A percentile compares a stretch with the other conserved stretches of the same genome.
Evolutionary conservation across 1,140 invertebrate species (phyloP).

Genomic region (Octopus sinensis): DNA sequence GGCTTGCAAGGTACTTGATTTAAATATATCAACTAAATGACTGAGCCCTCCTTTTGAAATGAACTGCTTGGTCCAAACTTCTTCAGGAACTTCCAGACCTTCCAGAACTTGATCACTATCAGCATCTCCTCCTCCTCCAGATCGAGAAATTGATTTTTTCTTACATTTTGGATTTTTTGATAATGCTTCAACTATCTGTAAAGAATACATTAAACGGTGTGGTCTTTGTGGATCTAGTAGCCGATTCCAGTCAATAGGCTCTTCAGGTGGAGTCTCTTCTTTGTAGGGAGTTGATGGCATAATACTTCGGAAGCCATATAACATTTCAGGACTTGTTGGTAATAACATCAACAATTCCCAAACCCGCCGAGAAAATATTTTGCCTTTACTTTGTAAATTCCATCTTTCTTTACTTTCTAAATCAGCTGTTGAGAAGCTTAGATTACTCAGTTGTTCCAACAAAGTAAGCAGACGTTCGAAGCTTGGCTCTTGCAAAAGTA

Average conservation of each 20-base stretch:
- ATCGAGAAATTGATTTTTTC: constrained; percentile 52
- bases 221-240: constrained; percentile 81
- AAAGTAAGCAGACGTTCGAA: constrained; percentile 86
- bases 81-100: constrained; percentile 36
- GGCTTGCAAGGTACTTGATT: constrained; percentile 69
- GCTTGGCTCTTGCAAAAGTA: constrained; percentile 79
- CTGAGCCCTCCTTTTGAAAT: constrained; percentile 81
- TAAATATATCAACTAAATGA: constrained; percentile 87
- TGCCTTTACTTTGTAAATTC: constrained; percentile 84
- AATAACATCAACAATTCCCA: constrained; percentile 91
- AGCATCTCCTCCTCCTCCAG: constrained; percentile 39
- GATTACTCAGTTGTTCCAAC: constrained; percentile 77
- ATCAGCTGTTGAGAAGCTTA: constrained; percentile 64
- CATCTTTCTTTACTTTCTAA: constrained; percentile 62
- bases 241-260: constrained; percentile 62
- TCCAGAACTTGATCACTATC: constrained; percentile 39
- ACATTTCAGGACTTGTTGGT: constrained; percentile 80
- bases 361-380: constrained; percentile 76
- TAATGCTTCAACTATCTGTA: constrained; percentile 84
- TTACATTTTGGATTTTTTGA: constrained; percentile 57
- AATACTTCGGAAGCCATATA: constrained; percentile 73
- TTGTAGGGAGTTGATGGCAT: constrained; percentile 34
- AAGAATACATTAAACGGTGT: constrained; percentile 90
- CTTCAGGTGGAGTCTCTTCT: constrained; percentile 3
- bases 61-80: constrained; percentile 63